Conservation (phyloP, 2,113 vertebrate species). For the Neolamprologus cancellatus region DNA sequence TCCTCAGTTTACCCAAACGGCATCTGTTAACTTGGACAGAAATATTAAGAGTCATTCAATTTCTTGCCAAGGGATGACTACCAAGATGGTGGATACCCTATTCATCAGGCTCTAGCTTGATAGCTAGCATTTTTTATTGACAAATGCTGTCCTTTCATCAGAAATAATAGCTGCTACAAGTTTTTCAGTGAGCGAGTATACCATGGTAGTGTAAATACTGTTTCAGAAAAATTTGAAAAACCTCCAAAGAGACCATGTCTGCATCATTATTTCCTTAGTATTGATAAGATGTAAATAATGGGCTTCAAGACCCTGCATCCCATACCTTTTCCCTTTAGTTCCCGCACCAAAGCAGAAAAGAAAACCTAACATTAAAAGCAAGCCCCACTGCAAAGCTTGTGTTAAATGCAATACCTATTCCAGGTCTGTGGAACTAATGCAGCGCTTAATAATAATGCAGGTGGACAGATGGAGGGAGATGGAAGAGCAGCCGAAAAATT, state of each 20-base stretch:
- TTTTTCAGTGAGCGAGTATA: not conserved
- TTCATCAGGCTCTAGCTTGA: not conserved
- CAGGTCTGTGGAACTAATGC: not conserved
- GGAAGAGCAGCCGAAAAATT: not conserved
- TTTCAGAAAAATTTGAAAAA: not conserved
- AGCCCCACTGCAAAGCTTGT: not conserved
- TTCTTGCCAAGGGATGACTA: constrained; percentile 76
- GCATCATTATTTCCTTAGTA: not conserved
- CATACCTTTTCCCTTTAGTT: not conserved
- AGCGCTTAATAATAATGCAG: not conserved
- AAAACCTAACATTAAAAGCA: not conserved
- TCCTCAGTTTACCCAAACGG: not conserved
- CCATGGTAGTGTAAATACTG: not conserved
- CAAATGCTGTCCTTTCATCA: not conserved
- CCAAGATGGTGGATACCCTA: constrained; percentile 76
- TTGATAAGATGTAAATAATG: not conserved
- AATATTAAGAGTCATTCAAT: not conserved
- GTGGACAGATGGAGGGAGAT: not conserved
- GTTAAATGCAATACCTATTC: constrained; percentile 16
- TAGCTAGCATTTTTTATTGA: not conserved
- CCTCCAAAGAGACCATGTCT: not conserved
- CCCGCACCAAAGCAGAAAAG: not conserved
- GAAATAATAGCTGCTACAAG: not conserved
- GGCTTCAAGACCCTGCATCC: not conserved
- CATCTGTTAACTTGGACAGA: not conserved